Conservation (phyloP, 1,140 invertebrate genomes). For the Hetaerina americana region DNA sequence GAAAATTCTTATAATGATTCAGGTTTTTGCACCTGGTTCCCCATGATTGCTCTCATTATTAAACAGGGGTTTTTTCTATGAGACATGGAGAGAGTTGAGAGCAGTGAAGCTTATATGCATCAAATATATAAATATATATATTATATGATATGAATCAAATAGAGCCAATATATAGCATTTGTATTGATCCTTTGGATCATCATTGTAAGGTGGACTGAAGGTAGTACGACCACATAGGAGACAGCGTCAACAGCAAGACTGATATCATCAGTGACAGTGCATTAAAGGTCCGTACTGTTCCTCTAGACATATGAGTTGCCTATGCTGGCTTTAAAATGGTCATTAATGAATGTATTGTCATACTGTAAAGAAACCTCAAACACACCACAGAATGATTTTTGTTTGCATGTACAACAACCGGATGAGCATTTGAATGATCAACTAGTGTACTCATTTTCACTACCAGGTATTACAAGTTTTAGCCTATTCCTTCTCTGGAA, state of each 20-base stretch:
- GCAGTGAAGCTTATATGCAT: conserved; percentile 2
- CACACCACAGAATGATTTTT: not conserved
- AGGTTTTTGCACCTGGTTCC: conserved; percentile 1
- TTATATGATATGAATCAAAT: not conserved
- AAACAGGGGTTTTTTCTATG: conserved; percentile 4
- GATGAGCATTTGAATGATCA: not conserved
- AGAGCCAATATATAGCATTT: not conserved
- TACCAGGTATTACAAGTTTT: conserved; percentile 3
- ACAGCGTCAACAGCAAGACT: conserved; percentile 2
- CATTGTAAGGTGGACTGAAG: not conserved
- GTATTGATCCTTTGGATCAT: not conserved
- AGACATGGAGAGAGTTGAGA: conserved; percentile 2
- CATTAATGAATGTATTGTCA: conserved; percentile 1
- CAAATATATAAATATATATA: conserved; percentile 1
- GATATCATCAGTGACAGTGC: not conserved
- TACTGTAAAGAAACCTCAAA: not conserved
- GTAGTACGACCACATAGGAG: not conserved
- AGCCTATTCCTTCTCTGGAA: conserved; percentile 7
- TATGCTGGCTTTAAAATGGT: not conserved
- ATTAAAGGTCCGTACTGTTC: conserved; percentile 1
- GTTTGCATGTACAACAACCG: conserved; percentile 1
- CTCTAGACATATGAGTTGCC: not conserved
- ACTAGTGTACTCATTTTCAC: conserved; percentile 3
- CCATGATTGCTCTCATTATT: conserved; percentile 2
- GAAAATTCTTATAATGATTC: conserved; percentile 4